Conservation (phyloP, 2,113 vertebrate species). For the Eurystomus gularis region DNA sequence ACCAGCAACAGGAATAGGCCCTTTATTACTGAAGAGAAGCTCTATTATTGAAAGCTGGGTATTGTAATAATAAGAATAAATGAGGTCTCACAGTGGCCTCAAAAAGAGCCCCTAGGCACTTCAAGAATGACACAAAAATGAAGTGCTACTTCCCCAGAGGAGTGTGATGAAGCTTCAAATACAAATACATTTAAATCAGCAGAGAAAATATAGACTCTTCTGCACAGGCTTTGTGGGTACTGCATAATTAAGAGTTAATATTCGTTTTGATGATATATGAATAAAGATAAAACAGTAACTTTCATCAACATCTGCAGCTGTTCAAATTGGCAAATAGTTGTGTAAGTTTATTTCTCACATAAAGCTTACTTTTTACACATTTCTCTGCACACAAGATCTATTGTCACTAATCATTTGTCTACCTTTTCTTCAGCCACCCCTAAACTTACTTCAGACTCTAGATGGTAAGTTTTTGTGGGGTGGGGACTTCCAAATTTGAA, state of each 20-base stretch:
- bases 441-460: neutral
- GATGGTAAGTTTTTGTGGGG: neutral
- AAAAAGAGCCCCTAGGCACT: neutral
- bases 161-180: neutral
- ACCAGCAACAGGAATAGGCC: neutral
- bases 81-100: neutral
- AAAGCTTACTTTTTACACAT: neutral
- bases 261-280: neutral
- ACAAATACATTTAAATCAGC: slow-evolving; percentile 14
- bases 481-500: neutral
- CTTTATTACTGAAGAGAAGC: neutral
- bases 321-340: neutral
- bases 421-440: neutral
- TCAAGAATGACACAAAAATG: neutral
- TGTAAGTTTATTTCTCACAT: neutral
- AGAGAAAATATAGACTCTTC: neutral
- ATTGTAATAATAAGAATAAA: neutral
- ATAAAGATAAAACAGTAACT: neutral
- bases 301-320: neutral
- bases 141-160: neutral
- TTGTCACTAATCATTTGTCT: neutral
- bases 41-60: neutral
- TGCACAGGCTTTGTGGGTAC: neutral
- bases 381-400: neutral
- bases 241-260: neutral